Evolutionary conservation across 2,113 vertebrate species (phyloP), one percentile per base, ranked within the genome.

Genomic region (Callospermophilus lateralis): DNA sequence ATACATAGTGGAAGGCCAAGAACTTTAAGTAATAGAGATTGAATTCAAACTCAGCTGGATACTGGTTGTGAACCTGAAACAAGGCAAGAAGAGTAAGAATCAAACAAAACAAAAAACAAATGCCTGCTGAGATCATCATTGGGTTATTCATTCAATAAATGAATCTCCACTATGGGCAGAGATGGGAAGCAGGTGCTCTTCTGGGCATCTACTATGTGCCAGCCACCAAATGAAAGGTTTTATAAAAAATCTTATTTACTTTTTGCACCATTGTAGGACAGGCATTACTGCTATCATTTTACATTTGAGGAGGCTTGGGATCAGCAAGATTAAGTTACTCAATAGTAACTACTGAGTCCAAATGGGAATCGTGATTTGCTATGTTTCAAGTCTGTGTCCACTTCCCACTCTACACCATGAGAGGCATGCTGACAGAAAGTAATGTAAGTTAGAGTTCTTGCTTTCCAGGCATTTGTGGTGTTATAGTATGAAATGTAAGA

Each of bases 11-110:
- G 98, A 99, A 99, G 92, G 99, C 99, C 98, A 99, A 98, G 98
- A 99, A 99, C 99, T 99, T 99, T 98, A 99, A 98, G 98, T 99
- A 99, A 98, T 99, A 99, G 83, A 99, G 99, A 99, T 99, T 99
- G 98, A 99, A 99, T 98, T 99, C 99, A 99, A 99, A 99, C 98
- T 99, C 99, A 80, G 99, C 98, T 94, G 99, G 99, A 98, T 99
- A 99, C 94, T 99, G 99, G 97, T 98, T 99, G 98, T 99, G 99
- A 98, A 99, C 98, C 99, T 99, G 98, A 98, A 98, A 95, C 17
- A 96, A 51, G 70, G 11, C 8, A 73, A 80, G 45, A 53, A 93
- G 93, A 98, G 63, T 77, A 61, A 88, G 63, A 93, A 42, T 67
- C 90, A 93, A 51, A 96, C 67, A 95, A 61, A 84, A 97, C 84